Conservation (phyloP, 2,888 invertebrate genomes). For the Calameuta idolon region DNA sequence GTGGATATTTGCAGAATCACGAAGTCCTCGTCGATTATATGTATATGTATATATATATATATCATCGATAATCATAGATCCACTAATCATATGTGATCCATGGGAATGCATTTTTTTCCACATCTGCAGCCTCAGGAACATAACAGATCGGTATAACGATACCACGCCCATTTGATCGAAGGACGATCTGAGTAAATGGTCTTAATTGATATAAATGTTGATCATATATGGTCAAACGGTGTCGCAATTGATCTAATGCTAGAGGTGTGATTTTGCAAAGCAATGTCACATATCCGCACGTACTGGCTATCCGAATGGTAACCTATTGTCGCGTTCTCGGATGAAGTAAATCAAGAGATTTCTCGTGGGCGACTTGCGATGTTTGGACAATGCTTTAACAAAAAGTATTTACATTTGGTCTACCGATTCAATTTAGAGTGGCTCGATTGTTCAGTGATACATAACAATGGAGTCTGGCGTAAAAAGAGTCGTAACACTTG, state of each 20-base stretch:
- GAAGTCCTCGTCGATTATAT: not conserved
- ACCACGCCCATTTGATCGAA: not conserved
- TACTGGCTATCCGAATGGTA: not conserved
- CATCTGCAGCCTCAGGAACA: not conserved
- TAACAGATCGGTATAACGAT: not conserved
- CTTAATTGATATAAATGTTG: not conserved
- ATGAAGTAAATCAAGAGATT: not conserved
- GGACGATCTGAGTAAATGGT: not conserved
- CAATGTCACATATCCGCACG: slow-evolving; percentile 1
- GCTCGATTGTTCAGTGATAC: not conserved
- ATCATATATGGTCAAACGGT: not conserved
- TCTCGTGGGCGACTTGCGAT: not conserved
- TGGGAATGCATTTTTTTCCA: not conserved
- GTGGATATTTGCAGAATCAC: not conserved
- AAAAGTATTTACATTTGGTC: slow-evolving; percentile 6
- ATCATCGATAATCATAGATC: no score
- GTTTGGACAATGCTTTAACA: slow-evolving; percentile 1
- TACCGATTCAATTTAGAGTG: not conserved
- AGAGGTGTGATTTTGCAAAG: not conserved
- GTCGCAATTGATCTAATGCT: not conserved
- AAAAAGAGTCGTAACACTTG: not conserved
- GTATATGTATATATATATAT: not conserved
- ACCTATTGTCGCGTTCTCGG: not conserved
- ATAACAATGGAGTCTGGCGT: not conserved
- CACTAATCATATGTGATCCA: no score